phyloP scores from a whole-genome alignment of 2,113 vertebrate genomes.

The Thermophis baileyi region DNA sequence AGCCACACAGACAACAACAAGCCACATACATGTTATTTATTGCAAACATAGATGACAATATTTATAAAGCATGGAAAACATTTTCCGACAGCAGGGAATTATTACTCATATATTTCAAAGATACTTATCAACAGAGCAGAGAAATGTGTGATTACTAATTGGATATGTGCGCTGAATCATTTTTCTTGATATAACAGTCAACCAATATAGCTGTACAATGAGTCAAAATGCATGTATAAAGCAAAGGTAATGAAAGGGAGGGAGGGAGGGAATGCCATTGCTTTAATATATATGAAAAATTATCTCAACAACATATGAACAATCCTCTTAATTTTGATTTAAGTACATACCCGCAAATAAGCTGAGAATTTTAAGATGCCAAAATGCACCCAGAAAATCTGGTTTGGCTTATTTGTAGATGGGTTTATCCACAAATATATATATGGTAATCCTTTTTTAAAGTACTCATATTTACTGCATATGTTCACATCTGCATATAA shows the following conservation, averaged over 20 bases:
- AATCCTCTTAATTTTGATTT: background rate
- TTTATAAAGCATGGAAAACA: background rate
- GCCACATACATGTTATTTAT: background rate
- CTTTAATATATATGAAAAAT: background rate
- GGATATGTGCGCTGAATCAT: background rate
- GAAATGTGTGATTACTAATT: background rate
- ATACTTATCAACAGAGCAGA: background rate
- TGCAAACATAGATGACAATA: background rate
- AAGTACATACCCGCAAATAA: background rate
- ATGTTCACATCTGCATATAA: background rate
- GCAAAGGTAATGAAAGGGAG: background rate
- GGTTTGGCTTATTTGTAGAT: background rate
- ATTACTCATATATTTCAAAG: background rate
- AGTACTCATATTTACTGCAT: background rate
- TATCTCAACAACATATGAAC: background rate
- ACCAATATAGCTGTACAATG: background rate
- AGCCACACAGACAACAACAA: background rate
- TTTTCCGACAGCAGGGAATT: background rate
- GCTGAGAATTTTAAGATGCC: background rate
- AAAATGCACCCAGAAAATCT: background rate
- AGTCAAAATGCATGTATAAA: constrained; percentile 31
- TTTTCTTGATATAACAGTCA: background rate
- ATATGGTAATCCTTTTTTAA: background rate
- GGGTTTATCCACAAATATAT: background rate
- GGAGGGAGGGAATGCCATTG: background rate